Evolutionary conservation across 2,888 invertebrate genomes (phyloP).

Genomic region (Hirudinaria manillensis): DNA sequence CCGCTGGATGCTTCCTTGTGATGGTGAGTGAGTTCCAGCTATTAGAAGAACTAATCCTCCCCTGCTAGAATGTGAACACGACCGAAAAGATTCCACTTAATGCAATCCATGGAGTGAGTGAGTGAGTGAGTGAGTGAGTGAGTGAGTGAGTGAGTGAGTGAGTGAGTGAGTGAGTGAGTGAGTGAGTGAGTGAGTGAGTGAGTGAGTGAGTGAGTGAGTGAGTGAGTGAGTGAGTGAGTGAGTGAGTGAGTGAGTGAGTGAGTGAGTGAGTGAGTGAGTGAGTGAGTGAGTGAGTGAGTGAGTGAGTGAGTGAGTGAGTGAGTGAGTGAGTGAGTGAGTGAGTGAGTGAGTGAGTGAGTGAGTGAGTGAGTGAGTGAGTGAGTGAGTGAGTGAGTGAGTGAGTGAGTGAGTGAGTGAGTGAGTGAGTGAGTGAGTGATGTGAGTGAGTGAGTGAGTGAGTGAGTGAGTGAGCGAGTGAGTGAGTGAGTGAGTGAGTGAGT

Average conservation of each 20-base stretch:
- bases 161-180: constrained; percentile 33
- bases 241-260: constrained; percentile 33
- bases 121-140: constrained; percentile 31
- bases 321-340: constrained; percentile 28
- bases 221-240: constrained; percentile 32
- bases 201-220: constrained; percentile 33
- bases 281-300: constrained; percentile 34
- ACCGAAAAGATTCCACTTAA: too few relatives aligned
- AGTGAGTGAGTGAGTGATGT: constrained; percentile 27
- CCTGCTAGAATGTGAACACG: too few relatives aligned
- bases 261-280: constrained; percentile 33
- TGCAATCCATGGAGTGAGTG: neutral
- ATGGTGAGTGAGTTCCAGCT: too few relatives aligned
- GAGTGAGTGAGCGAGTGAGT: constrained; percentile 25
- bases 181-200: constrained; percentile 32
- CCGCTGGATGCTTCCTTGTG: too few relatives aligned
- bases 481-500: constrained; percentile 30
- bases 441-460: constrained; percentile 25
- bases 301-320: constrained; percentile 21
- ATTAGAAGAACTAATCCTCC: too few relatives aligned
- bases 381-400: constrained; percentile 19
- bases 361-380: constrained; percentile 23
- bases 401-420: constrained; percentile 28
- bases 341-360: constrained; percentile 26
- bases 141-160: constrained; percentile 31